Base-by-base conservation (phyloP, 1,140 invertebrate genomes). In the Lerema accius region DNA sequence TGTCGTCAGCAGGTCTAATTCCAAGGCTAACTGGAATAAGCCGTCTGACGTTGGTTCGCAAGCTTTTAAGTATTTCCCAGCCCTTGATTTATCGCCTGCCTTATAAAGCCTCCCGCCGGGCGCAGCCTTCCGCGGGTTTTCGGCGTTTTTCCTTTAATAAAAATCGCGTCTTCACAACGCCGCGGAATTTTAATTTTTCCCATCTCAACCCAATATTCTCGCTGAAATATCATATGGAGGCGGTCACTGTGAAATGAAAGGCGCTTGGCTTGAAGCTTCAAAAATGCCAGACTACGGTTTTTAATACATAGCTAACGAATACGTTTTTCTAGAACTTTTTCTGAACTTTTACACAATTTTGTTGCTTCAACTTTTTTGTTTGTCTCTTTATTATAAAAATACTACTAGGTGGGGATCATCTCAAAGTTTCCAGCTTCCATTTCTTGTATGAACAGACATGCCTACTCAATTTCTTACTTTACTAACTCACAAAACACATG, bases 41-140 rank as follows among this genome's bases (percentile, higher is more conserved):
- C 70, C 73, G 50, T 50, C 53, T 73, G 77, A 80, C 77, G 77
- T 78, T 77, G 74, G 76, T 69, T 71, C 65, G 80, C 82, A 78
- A 82, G 80, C 80, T 84, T 83, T 86, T 86, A 86, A 88, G 84
- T 83, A 85, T 86, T 86, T 87, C 69, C 80, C 78, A 77, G 75
- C 70, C 75, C 80, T 80, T 85, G 84, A 87, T 87, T 87, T 87
- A 87, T 87, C 69, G 84, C 75, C 65, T 73, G 75, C 78, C 76
- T 84, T 87, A 87, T 86, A 87, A 84, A 84, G 78, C 78, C 76
- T 84, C 82, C 80, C 80, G 75, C 80, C 71, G 83, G 79, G 84
- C 74, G 71, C 67, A 73, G 79, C 69, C 79, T 82, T 75, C 73
- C 65, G 56, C 66, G 51, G 73, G 78, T 79, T 84, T 83, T 84